These are phyloP conservation scores for Hyposoter dolosus DNA, from an alignment of 2,888 invertebrate species.

Conservation along the genomic window DNA sequence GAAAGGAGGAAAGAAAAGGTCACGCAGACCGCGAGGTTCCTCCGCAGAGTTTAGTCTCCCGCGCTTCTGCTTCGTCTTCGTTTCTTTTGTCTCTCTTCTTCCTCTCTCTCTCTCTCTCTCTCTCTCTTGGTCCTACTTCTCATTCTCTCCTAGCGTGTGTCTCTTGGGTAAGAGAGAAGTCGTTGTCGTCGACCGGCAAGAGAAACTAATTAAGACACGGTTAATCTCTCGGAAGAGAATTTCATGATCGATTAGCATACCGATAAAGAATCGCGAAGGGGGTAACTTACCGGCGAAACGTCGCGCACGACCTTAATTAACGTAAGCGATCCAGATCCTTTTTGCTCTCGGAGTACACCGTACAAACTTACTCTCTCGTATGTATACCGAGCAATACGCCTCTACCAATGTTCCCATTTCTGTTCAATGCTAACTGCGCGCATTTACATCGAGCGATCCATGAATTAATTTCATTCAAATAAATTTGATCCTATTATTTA, in stretches of 20 bases:
- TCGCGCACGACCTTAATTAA: slow-evolving; percentile 81
- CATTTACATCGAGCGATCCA: slow-evolving; percentile 1
- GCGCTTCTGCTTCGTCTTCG: slow-evolving; percentile 41
- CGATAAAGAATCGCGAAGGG: slow-evolving; percentile 78
- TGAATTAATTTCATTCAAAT: slow-evolving; percentile 22
- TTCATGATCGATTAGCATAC: slow-evolving; percentile 81
- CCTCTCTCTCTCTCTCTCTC: slow-evolving; percentile 14
- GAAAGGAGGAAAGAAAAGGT: slow-evolving; percentile 58
- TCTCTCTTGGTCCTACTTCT: slow-evolving; percentile 22
- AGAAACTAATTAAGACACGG: slow-evolving; percentile 82
- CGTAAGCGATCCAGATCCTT: slow-evolving; percentile 75
- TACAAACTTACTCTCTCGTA: slow-evolving; percentile 6
- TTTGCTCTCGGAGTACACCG: slow-evolving; percentile 41
- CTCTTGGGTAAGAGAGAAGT: slow-evolving; percentile 56
- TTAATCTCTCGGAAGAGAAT: slow-evolving; percentile 78
- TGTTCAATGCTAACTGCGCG: slow-evolving; percentile 23
- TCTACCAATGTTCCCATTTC: slow-evolving; percentile 28
- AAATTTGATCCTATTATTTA: background rate
- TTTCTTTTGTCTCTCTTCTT: slow-evolving; percentile 19
- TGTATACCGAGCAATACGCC: background rate
- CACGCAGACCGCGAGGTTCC: slow-evolving; percentile 62
- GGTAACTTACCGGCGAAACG: slow-evolving; percentile 70
- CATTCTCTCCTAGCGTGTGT: slow-evolving; percentile 41
- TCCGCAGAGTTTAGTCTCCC: slow-evolving; percentile 57
- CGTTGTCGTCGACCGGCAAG: slow-evolving; percentile 71